phyloP scores from a whole-genome alignment of 2,113 vertebrate species.

The Caracal caracal region DNA sequence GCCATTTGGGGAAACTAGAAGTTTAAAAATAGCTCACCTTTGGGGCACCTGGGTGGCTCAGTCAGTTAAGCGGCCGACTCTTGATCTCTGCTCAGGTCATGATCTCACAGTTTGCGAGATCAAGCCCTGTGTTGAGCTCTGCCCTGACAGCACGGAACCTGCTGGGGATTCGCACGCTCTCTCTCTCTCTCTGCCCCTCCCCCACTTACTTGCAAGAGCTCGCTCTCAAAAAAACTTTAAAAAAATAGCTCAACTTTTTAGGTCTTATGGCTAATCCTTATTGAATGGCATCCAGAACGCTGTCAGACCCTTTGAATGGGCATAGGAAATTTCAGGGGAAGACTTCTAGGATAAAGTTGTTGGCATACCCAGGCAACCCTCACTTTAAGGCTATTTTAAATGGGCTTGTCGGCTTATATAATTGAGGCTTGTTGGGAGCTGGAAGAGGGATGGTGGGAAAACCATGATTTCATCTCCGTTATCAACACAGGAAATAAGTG shows the following conservation, averaged over 20 bases:
- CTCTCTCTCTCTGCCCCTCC: no score
- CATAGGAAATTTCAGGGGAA: neutral
- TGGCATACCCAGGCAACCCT: neutral
- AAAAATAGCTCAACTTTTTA: neutral
- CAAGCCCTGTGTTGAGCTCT: no score
- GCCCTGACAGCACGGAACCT: no score
- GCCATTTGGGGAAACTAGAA: neutral
- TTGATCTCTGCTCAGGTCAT: no score
- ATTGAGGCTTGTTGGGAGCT: neutral
- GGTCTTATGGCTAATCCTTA: neutral
- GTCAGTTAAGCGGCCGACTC: no score
- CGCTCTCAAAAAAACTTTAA: no score
- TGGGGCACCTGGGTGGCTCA: neutral
- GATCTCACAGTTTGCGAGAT: no score
- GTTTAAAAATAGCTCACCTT: neutral
- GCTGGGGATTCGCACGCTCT: no score
- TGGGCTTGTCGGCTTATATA: neutral
- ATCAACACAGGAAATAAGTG: conserved; percentile 26
- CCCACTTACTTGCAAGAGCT: no score
- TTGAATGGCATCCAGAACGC: neutral
- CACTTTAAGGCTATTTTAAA: neutral
- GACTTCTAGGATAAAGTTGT: neutral
- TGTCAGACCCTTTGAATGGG: neutral
- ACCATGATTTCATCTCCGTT: neutral
- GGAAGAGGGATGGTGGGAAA: neutral